Evolutionary conservation across 2,113 vertebrate species (phyloP), one percentile per base, ranked within the genome.

Genomic region (Gorsachius goisagi): DNA sequence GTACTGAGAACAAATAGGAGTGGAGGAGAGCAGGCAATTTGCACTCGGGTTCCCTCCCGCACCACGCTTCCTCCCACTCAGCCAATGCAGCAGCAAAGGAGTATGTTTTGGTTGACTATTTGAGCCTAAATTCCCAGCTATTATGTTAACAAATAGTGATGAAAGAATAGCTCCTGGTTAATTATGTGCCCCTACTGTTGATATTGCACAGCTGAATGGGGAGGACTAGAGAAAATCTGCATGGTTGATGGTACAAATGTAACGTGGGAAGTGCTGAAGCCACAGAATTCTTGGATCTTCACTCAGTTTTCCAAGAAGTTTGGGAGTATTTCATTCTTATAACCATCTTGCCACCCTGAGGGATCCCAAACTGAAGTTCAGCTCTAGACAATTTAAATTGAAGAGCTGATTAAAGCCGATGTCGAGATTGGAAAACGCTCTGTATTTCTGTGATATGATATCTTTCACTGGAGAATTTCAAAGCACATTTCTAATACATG

Each of bases 11-110:
- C 86, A 94, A 91, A 85, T 14, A 53, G 49, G 55, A 87, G 19
- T 44, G 44, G 32, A 90, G 41, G 79, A 93, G 55, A 93, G 90
- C 84, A 74, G 26, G 80, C 79, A 92, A 87, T 90, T 92, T 92
- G 72, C 81, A 27, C 68, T 87, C 55, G 12, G 21, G 55, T 67
- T 63, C 50, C 87, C 80, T 89, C 73, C 59, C 22, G n/a, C 30
- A 63, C 32, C 44, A 20, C 0, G 0, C 28, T 63, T 71, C 93
- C 83, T 95, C 94, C 89, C 80, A 78, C 91, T 87, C 52, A n/a
- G n/a, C 39, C 30, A 76, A 68, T 35, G 16, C 82, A 44, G 32
- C 5, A 67, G 80, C 37, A 63, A 71, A 72, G 66, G 64, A 75
- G 56, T 39, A 30, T 82, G 73, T 89, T 97, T 95, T 92, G 68